These are phyloP conservation scores for Rhinichthys klamathensis DNA, from an alignment of 2,113 vertebrate genomes.

Conservation along the genomic window DNA sequence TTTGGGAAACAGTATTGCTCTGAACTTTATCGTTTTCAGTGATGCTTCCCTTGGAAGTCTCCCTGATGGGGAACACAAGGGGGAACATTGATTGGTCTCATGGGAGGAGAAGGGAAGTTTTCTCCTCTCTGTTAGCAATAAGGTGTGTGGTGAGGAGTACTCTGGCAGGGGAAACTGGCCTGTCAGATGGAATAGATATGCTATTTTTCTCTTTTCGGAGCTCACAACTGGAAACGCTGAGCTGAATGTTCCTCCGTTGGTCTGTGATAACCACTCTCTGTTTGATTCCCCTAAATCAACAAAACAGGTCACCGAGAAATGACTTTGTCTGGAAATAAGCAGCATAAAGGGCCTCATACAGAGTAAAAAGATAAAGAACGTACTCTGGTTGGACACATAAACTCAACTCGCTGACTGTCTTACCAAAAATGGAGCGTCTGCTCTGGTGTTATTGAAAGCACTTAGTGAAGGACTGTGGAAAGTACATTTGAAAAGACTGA, in stretches of 20 bases:
- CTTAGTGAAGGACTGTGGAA: not conserved
- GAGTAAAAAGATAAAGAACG: not conserved
- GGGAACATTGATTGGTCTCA: slow-evolving; percentile 3
- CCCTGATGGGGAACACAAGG: not conserved
- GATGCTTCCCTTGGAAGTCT: slow-evolving; percentile 1
- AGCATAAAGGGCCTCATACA: not conserved
- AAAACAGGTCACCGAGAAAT: not conserved
- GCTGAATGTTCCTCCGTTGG: not conserved
- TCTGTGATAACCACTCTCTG: not conserved
- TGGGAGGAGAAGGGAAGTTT: slow-evolving; percentile 12
- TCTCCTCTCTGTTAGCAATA: slow-evolving; percentile 6
- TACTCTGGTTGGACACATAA: no score
- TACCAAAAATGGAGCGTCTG: not conserved
- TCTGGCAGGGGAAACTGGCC: slow-evolving; percentile 18
- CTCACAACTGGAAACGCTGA: not conserved
- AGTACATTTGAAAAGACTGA: not conserved
- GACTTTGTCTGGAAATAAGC: not conserved
- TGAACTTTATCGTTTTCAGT: slow-evolving; percentile 3
- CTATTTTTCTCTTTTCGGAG: not conserved
- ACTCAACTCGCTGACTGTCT: no score
- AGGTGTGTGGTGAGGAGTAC: not conserved
- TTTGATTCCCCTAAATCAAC: not conserved
- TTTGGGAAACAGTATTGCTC: not conserved
- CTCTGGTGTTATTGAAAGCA: not conserved
- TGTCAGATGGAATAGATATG: not conserved